Evolutionary conservation across 2,888 invertebrate species (phyloP).

Genomic region (Andricus quercusramuli): DNA sequence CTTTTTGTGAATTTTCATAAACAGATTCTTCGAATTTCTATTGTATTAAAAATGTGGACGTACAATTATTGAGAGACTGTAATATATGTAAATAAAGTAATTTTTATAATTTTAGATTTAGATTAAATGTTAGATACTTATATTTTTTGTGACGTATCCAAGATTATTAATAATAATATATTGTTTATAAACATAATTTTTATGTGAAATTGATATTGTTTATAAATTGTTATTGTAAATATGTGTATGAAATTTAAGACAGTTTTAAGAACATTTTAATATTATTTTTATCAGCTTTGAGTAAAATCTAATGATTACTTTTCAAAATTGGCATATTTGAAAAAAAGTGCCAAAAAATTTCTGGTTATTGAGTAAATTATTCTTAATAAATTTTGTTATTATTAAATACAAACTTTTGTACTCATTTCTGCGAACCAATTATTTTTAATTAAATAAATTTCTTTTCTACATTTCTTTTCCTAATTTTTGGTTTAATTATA

Average conservation of each 20-base stretch:
- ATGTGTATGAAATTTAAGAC: background rate
- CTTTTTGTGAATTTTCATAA: background rate
- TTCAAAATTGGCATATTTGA: too few relatives aligned
- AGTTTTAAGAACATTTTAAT: too few relatives aligned
- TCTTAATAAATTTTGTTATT: background rate
- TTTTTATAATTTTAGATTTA: background rate
- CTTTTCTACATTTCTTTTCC: background rate
- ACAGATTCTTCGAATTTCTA: background rate
- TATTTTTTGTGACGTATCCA: slow-evolving; percentile 10
- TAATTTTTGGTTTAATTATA: background rate
- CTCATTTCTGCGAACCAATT: background rate
- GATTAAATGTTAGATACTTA: background rate
- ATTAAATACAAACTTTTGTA: background rate
- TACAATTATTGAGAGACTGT: background rate
- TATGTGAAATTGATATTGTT: background rate
- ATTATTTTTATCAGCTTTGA: too few relatives aligned
- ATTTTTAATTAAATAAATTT: background rate
- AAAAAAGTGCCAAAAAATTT: background rate
- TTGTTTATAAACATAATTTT: slow-evolving; percentile 42
- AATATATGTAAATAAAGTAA: slow-evolving; percentile 26
- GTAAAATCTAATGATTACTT: too few relatives aligned
- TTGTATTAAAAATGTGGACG: background rate
- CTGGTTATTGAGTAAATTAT: background rate
- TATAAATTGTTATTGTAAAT: slow-evolving; percentile 6
- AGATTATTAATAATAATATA: background rate